Evolutionary conservation across 2,797 vertebrate species (phyloP), one percentile per base, ranked within the genome.

Genomic region (Diplodus puntazzo): DNA sequence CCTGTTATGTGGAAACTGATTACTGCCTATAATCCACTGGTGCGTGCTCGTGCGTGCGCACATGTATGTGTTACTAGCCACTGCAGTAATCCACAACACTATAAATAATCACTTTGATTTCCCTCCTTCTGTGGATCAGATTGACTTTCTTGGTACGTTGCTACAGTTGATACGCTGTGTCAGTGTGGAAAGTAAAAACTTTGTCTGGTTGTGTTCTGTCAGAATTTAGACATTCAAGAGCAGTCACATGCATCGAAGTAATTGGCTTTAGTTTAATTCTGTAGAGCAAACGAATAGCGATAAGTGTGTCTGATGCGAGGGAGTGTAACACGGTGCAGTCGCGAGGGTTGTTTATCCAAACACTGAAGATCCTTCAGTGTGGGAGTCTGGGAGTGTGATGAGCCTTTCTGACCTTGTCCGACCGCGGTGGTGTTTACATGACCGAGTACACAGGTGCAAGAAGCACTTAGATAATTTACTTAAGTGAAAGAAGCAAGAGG

Each of bases 1-100:
- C 93, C 92, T 92, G 91, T 95, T 94, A 91, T 92, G 92, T 93
- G 86, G 88, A 89, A 89, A 90, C 94, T 85, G 93, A 95, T 95
- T 95, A 95, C 89, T 84, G 90, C 64, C 84, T 81, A 81, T 95
- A 95, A 95, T 95, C 94, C 88, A 80, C 71, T 77, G 80, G 64
- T 59, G 80, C 83, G 77, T 69, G 69, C 50, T 27, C 7, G 73
- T 54, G 27, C n/a, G 46, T 25, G 23, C 27, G 68, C 78, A 55
- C 84, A 81, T 80, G 83, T 77, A 73, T 80, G 77, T 79, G 75
- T 81, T 77, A 64, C 77, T 63, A 79, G 77, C 62, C 74, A 66
- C 82, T 67, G 79, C 85, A 79, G 80, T 94, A 94, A 94, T 94
- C 93, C 86, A 85, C 81, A 71, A 83, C 61, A 61, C 91, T 94